These are phyloP conservation scores for Lanius collurio DNA, from an alignment of 2,113 vertebrate species.

Conservation along the genomic window DNA sequence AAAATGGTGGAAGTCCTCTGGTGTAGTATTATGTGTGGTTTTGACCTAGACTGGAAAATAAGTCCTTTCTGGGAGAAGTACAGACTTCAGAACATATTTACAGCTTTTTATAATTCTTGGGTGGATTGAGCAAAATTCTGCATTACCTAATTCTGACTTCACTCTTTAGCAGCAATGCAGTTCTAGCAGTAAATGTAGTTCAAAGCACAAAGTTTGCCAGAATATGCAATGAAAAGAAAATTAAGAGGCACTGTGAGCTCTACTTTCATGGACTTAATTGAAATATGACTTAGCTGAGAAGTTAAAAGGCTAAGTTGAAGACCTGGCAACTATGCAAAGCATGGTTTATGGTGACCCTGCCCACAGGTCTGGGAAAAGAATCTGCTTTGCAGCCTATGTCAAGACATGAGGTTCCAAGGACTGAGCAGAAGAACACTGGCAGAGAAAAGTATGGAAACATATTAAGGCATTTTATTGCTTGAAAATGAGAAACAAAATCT, in stretches of 20 bases:
- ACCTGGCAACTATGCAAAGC: neutral
- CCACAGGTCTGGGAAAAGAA: neutral
- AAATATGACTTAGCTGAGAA: neutral
- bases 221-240: neutral
- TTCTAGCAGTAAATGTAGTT: neutral
- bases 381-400: conserved; percentile 22
- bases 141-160: conserved; percentile 25
- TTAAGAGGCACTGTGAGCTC: neutral
- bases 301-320: neutral
- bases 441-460: neutral
- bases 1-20: neutral
- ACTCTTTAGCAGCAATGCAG: neutral
- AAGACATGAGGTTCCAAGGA: conserved; percentile 18
- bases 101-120: neutral
- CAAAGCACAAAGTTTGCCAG: neutral
- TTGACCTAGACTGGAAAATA: neutral
- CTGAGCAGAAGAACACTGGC: conserved; percentile 39
- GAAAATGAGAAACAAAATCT: conserved; percentile 37
- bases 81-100: neutral
- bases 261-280: neutral
- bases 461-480: conserved; percentile 43
- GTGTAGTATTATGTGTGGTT: neutral
- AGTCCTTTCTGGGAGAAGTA: neutral
- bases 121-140: neutral
- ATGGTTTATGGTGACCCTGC: neutral